Evolutionary conservation across 2,113 vertebrate genomes (phyloP).

Genomic region (Gobio gobio): DNA sequence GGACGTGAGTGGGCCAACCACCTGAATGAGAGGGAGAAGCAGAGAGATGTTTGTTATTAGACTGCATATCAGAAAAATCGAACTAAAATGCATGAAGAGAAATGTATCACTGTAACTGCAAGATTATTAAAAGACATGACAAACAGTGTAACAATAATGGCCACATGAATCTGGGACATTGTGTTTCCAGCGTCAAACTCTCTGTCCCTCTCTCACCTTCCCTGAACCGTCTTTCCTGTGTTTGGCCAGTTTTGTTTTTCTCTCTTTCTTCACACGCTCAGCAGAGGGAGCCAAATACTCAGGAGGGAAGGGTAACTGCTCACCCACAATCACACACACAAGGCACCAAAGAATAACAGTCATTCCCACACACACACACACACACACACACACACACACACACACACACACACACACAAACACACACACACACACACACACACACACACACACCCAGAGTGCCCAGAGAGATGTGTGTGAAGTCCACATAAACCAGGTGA

Average conservation of each 20-base stretch:
- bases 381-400: conserved; percentile 62
- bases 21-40: conserved; percentile 61
- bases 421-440: conserved; percentile 60
- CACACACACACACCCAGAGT: conserved; percentile 58
- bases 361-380: conserved; percentile 53
- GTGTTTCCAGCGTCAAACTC: conserved; percentile 4
- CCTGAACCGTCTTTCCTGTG: conserved; percentile 78
- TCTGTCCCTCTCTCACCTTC: conserved; percentile 78
- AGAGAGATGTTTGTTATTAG: background rate
- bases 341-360: conserved; percentile 28
- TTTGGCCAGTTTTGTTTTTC: conserved; percentile 81
- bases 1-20: conserved; percentile 71
- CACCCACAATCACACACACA: conserved; percentile 56
- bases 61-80: background rate
- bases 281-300: conserved; percentile 82
- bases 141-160: background rate
- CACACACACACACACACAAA: conserved; percentile 60
- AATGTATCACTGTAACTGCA: background rate
- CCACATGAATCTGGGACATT: background rate
- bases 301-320: conserved; percentile 83
- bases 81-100: background rate
- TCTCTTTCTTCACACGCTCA: conserved; percentile 83
- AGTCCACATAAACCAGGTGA: conserved; percentile 54
- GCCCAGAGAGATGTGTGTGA: conserved; percentile 30
- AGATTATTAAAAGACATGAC: background rate